Evolutionary conservation across 2,113 vertebrate species (phyloP).

Genomic region (Vidua chalybeata): DNA sequence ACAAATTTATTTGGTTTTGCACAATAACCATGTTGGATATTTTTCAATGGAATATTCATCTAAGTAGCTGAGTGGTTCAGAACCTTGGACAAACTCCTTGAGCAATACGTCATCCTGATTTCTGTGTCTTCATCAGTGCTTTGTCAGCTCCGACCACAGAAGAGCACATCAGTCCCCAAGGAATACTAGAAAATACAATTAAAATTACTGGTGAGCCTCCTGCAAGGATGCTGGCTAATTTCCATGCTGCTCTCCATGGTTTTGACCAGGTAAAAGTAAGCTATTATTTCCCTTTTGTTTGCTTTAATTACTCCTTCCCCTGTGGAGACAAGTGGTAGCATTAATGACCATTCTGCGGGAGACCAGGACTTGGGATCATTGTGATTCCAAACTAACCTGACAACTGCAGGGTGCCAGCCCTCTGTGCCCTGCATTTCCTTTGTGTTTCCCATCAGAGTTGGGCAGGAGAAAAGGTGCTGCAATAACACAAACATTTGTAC

Average conservation of each 20-base stretch:
- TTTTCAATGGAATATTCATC: constrained; percentile 78
- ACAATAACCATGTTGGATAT: neutral
- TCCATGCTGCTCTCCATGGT: constrained; percentile 78
- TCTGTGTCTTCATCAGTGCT: constrained; percentile 81
- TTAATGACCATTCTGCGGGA: neutral
- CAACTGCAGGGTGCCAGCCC: neutral
- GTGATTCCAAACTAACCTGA: neutral
- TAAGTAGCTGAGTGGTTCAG: constrained; percentile 79
- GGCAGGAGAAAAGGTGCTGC: neutral
- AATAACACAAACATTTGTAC: neutral
- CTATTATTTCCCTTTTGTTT: neutral
- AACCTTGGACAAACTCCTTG: constrained; percentile 77
- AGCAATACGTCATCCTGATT: constrained; percentile 74
- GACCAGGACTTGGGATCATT: neutral
- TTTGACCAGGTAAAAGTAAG: constrained; percentile 78
- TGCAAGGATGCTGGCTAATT: constrained; percentile 78
- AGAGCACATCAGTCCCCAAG: constrained; percentile 79
- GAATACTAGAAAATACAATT: constrained; percentile 81
- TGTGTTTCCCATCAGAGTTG: neutral
- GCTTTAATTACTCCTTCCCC: neutral
- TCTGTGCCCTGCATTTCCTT: neutral
- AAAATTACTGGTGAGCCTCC: constrained; percentile 84
- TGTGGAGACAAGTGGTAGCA: neutral
- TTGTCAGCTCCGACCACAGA: constrained; percentile 72
- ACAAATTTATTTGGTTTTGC: neutral